These are phyloP conservation scores for Spizaetus ornatus DNA, from an alignment of 2,113 vertebrate genomes.

Conservation along the genomic window DNA sequence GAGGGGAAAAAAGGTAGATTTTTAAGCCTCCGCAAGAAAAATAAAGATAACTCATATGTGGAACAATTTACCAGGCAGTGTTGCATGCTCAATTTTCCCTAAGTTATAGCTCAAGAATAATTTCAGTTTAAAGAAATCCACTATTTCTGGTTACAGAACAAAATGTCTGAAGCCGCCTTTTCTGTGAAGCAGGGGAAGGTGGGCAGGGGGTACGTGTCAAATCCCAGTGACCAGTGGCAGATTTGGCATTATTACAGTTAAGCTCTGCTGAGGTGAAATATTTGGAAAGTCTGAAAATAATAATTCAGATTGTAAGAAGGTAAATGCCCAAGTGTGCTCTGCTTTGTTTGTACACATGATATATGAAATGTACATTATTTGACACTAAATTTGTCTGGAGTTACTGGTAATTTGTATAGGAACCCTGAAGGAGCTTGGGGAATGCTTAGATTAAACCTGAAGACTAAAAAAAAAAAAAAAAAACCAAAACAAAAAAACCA, in stretches of 20 bases:
- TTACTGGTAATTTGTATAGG: background rate
- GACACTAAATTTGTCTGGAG: background rate
- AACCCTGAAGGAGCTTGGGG: background rate
- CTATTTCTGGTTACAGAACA: background rate
- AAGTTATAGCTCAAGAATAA: background rate
- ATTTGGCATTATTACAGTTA: background rate
- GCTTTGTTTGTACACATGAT: background rate
- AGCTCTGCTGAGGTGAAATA: background rate
- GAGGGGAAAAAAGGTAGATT: background rate
- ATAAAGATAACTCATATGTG: background rate
- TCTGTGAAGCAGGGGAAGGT: background rate
- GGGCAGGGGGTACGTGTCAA: background rate
- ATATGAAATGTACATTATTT: background rate
- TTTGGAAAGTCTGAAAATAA: background rate
- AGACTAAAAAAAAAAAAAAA: background rate
- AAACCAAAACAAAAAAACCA: background rate
- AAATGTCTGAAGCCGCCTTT: background rate
- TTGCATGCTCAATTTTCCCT: background rate
- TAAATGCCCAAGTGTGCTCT: background rate
- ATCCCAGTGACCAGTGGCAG: background rate
- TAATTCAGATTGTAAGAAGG: background rate
- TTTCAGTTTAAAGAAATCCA: background rate
- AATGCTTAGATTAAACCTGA: background rate
- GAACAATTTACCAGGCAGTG: background rate
- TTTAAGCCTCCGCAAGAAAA: background rate